These are phyloP conservation scores for Phoeniculus purpureus DNA, from an alignment of 2,797 vertebrate species.

Conservation along the genomic window DNA sequence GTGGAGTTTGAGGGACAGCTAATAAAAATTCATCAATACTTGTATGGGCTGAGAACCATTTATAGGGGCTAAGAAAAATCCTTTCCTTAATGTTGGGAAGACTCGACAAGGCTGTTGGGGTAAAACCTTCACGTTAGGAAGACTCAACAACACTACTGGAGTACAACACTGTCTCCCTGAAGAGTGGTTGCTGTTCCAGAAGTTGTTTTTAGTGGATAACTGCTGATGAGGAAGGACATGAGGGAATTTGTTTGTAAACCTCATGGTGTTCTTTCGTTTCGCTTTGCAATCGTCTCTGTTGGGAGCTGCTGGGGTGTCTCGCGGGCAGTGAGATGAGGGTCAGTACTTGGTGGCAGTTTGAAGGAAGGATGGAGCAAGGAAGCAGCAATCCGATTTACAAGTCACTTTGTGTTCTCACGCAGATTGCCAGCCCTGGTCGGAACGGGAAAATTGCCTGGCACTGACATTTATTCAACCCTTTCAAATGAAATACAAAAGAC, in stretches of 20 bases:
- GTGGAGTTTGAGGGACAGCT: neutral
- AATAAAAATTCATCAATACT: constrained; percentile 6
- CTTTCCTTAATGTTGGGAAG: neutral
- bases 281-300: neutral
- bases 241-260: neutral
- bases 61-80: neutral
- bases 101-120: neutral
- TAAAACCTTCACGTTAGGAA: neutral
- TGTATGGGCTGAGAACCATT: constrained; percentile 14
- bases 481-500: constrained; percentile 24
- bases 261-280: neutral
- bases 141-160: neutral
- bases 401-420: neutral
- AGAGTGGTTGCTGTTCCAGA: neutral
- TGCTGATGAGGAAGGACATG: neutral
- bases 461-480: constrained; percentile 6
- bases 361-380: neutral
- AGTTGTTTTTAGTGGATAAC: neutral
- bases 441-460: neutral
- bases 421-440: neutral
- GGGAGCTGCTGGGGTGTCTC: neutral
- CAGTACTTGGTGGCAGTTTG: neutral
- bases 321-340: neutral
- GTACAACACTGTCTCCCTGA: neutral
- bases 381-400: neutral